phyloP scores from a whole-genome alignment of 2,888 invertebrate genomes.

The Melieria crassipennis region DNA sequence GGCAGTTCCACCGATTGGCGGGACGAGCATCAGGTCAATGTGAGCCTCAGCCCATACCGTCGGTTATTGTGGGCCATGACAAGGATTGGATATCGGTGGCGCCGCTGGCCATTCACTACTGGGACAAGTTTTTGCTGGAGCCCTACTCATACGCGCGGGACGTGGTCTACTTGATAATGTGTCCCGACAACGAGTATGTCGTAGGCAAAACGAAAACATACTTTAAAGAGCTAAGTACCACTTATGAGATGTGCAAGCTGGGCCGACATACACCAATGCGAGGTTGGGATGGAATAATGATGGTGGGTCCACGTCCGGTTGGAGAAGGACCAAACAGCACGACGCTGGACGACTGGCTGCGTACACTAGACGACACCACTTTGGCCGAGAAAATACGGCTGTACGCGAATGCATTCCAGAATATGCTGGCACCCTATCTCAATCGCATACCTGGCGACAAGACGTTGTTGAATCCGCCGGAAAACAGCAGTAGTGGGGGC shows the following conservation, averaged over 20 bases:
- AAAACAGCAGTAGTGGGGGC: conserved; percentile 48
- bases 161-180: conserved; percentile 92
- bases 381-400: conserved; percentile 85
- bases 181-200: conserved; percentile 90
- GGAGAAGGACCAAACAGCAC: conserved; percentile 40
- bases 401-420: conserved; percentile 84
- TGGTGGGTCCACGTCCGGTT: conserved; percentile 70
- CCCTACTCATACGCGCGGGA: conserved; percentile 96
- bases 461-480: conserved; percentile 75
- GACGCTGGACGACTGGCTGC: conserved; percentile 88
- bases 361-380: conserved; percentile 80
- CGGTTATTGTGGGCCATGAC: conserved; percentile 92
- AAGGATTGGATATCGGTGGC: conserved; percentile 94
- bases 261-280: conserved; percentile 93
- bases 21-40: conserved; percentile 95
- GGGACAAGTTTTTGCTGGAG: conserved; percentile 97
- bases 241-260: conserved; percentile 94
- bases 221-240: conserved; percentile 91
- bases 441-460: conserved; percentile 80
- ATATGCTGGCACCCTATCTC: conserved; percentile 80
- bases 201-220: conserved; percentile 82
- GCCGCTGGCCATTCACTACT: conserved; percentile 93
- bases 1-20: conserved; percentile 95
- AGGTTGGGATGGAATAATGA: conserved; percentile 86
- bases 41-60: conserved; percentile 97